Evolutionary conservation across 2,797 vertebrate genomes (phyloP).

Genomic region (Petrocephalus schoutedeni): DNA sequence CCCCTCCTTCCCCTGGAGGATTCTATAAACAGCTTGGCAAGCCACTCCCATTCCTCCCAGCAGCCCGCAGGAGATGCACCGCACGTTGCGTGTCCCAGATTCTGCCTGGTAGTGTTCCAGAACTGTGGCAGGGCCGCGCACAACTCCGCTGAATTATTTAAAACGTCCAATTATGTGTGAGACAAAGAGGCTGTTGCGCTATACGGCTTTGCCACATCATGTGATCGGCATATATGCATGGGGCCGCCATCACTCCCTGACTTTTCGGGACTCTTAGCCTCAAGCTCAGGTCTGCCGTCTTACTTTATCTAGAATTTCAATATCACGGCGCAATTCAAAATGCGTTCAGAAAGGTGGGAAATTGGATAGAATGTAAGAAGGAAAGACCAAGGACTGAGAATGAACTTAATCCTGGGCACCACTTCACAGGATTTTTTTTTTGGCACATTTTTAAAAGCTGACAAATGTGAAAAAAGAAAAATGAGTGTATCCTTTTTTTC

Average conservation of each 20-base stretch:
- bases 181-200: neutral
- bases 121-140: neutral
- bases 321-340: neutral
- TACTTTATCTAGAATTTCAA: neutral
- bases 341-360: neutral
- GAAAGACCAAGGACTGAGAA: neutral
- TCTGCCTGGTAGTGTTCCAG: neutral
- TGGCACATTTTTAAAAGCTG: neutral
- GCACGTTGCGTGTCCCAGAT: constrained; percentile 3
- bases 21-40: constrained; percentile 26
- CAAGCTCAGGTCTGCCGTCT: neutral
- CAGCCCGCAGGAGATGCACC: neutral
- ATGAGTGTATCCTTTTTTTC: neutral
- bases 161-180: neutral
- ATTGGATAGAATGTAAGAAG: neutral
- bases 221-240: neutral
- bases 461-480: neutral
- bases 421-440: neutral
- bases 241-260: neutral
- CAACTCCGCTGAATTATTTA: constrained; percentile 1
- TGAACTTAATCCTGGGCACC: neutral
- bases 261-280: neutral
- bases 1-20: neutral
- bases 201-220: neutral
- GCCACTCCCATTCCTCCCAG: neutral